Percentiles rank a stretch among this genome's conserved stretches.
Conservation (phyloP, 2,888 invertebrate species). For the Allacma fusca region DNA sequence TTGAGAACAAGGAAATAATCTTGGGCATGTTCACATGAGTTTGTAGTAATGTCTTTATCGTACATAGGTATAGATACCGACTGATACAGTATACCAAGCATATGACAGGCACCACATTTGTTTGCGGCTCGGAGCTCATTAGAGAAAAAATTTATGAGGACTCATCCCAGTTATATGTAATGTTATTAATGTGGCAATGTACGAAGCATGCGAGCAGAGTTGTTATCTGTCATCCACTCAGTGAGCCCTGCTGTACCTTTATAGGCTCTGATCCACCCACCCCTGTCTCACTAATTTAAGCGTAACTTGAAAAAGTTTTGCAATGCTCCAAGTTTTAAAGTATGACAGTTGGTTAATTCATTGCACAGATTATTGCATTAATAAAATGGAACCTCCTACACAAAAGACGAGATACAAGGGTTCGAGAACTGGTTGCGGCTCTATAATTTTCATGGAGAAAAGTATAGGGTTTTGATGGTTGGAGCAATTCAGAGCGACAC, state of each 20-base stretch:
- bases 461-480: conserved; percentile 21
- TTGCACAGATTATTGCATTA: conserved; percentile 30
- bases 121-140: conserved; percentile 40
- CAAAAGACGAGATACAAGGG: neutral
- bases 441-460: conserved; percentile 30
- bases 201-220: conserved; percentile 4
- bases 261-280: conserved; percentile 12
- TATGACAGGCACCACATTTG: neutral
- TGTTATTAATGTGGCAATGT: conserved; percentile 26
- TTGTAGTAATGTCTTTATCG: too few species aligned
- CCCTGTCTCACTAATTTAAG: conserved; percentile 28
- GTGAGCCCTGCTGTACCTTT: conserved; percentile 17
- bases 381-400: conserved; percentile 31
- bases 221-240: conserved; percentile 19
- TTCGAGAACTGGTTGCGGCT: conserved; percentile 29
- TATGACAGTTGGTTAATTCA: conserved; percentile 36
- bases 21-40: too few species aligned
- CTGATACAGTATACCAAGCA: too few species aligned
- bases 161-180: conserved; percentile 24
- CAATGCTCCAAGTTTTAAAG: conserved; percentile 22
- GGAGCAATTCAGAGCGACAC: neutral
- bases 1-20: too few species aligned
- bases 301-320: conserved; percentile 11
- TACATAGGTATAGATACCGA: too few species aligned
- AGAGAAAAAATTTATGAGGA: conserved; percentile 45